Conservation (phyloP, 2,113 vertebrate genomes). For the Daphoenositta chrysoptera region DNA sequence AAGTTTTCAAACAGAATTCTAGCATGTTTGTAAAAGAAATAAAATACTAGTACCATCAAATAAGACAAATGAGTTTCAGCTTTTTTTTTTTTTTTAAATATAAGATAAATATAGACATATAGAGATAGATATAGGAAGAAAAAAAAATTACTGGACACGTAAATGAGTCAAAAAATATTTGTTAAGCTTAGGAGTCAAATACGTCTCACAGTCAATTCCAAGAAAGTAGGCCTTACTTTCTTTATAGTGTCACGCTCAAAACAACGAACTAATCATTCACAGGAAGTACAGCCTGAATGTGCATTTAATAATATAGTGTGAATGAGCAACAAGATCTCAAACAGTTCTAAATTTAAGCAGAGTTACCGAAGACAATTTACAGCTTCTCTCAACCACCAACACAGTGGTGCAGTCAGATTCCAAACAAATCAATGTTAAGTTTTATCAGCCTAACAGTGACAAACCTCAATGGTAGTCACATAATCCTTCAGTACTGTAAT, state of each 20-base stretch:
- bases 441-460: not conserved
- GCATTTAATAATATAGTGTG: not conserved
- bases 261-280: not conserved
- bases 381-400: not conserved
- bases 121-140: not conserved
- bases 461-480: not conserved
- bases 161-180: not conserved
- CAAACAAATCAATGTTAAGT: not conserved
- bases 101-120: fast-evolving
- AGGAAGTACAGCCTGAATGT: not conserved
- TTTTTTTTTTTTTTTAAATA: not conserved
- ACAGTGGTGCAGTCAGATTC: not conserved
- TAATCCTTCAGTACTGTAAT: not conserved
- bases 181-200: not conserved
- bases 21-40: not conserved
- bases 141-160: not conserved
- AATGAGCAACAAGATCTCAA: not conserved
- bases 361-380: not conserved
- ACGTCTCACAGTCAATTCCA: not conserved
- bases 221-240: not conserved
- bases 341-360: not conserved
- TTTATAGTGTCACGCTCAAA: not conserved
- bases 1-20: not conserved
- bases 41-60: not conserved
- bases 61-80: not conserved